These are phyloP conservation scores for Pangasius mekongensis DNA, from an alignment of 2,797 vertebrate genomes.

Conservation along the genomic window DNA sequence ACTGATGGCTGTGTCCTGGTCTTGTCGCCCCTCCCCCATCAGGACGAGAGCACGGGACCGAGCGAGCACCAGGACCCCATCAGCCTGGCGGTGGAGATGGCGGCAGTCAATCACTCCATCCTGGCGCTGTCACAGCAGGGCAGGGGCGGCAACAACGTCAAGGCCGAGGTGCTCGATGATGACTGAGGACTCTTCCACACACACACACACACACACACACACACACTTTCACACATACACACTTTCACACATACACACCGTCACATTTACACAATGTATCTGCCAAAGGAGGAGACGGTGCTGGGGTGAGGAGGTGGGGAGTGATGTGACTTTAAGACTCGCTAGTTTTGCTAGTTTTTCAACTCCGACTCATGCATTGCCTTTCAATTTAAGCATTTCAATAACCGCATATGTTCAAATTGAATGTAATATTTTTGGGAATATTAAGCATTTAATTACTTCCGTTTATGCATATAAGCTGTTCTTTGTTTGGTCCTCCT, in stretches of 20 bases:
- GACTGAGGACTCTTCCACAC: slow-evolving; percentile 78
- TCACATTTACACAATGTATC: slow-evolving; percentile 21
- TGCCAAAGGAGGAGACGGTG: slow-evolving; percentile 38
- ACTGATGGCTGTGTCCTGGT: slow-evolving; percentile 75
- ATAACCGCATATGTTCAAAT: background rate
- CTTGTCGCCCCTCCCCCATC: slow-evolving; percentile 67
- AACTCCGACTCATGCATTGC: background rate
- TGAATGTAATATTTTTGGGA: background rate
- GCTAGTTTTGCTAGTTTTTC: background rate
- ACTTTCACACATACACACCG: slow-evolving; percentile 8
- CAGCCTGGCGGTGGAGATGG: slow-evolving; percentile 89
- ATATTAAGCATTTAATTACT: background rate
- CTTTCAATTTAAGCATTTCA: background rate
- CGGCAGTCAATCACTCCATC: slow-evolving; percentile 85
- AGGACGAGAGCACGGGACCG: slow-evolving; percentile 91
- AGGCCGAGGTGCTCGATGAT: slow-evolving; percentile 94
- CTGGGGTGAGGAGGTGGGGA: background rate
- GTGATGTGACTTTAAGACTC: background rate
- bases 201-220: slow-evolving; percentile 18
- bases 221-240: background rate
- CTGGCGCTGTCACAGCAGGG: slow-evolving; percentile 84
- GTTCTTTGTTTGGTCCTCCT: background rate
- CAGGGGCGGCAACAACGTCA: slow-evolving; percentile 83
- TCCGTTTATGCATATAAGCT: background rate
- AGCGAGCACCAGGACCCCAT: slow-evolving; percentile 91